A percentile compares a stretch with the other conserved stretches of the same genome.
Conservation (phyloP, 1,140 invertebrate species). For the Heliconius congener region DNA sequence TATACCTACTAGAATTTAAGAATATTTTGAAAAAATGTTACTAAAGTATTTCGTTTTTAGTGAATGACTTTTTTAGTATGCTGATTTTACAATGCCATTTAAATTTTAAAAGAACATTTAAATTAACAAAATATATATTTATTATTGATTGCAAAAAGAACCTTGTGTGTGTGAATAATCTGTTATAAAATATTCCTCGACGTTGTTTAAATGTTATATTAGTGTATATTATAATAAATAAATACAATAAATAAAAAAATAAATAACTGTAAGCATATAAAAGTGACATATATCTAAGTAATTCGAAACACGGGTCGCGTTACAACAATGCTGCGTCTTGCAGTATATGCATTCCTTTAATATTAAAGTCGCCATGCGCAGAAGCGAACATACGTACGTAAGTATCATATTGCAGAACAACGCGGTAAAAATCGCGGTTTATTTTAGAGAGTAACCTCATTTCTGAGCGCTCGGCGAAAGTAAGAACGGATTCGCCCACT, state of each 20-base stretch:
- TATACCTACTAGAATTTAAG: no score
- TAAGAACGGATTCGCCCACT: conserved; percentile 49
- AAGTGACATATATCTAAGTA: not conserved
- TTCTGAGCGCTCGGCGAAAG: conserved; percentile 63
- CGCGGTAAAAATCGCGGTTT: conserved; percentile 65
- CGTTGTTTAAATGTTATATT: not conserved
- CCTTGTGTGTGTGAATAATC: no score
- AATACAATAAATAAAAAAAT: not conserved
- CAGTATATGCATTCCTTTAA: conserved; percentile 49
- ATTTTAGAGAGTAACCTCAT: conserved; percentile 72
- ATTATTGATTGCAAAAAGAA: no score
- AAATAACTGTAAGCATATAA: not conserved
- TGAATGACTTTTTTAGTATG: no score
- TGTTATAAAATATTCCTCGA: no score
- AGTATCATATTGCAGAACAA: conserved; percentile 47
- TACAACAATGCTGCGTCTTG: conserved; percentile 36
- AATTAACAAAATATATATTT: no score
- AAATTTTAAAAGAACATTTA: no score
- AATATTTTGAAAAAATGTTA: no score
- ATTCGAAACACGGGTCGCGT: conserved; percentile 38
- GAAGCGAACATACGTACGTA: conserved; percentile 36
- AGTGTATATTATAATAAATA: not conserved
- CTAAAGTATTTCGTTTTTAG: no score
- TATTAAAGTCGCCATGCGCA: conserved; percentile 52
- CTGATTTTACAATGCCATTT: no score